phyloP scores from a whole-genome alignment of 2,113 vertebrate species.

The Python bivittatus region DNA sequence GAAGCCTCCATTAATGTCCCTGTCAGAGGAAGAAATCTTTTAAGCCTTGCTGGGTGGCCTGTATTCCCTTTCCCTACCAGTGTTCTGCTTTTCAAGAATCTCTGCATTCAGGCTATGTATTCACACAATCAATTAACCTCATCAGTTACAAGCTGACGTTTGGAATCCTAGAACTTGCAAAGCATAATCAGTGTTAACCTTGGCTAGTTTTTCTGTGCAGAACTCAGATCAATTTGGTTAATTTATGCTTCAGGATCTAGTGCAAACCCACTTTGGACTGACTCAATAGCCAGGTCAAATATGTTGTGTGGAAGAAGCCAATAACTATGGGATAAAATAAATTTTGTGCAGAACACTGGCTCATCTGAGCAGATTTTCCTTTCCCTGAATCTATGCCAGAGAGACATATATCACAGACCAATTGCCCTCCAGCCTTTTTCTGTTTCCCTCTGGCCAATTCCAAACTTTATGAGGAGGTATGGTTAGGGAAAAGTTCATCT shows the following conservation, averaged over 20 bases:
- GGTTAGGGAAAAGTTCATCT: too few relatives aligned
- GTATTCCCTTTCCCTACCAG: neutral
- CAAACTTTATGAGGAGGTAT: too few relatives aligned
- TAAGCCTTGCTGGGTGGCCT: neutral
- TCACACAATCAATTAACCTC: neutral
- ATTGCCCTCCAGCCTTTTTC: too few relatives aligned
- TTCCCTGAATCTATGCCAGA: too few relatives aligned
- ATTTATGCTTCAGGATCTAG: neutral
- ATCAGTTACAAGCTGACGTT: neutral
- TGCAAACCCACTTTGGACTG: neutral
- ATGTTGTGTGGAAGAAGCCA: too few relatives aligned
- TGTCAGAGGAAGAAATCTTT: neutral
- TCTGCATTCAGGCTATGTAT: neutral
- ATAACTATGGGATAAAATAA: too few relatives aligned
- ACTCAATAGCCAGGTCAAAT: neutral
- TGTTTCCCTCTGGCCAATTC: too few relatives aligned
- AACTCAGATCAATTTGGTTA: neutral
- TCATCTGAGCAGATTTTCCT: too few relatives aligned
- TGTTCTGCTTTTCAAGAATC: neutral
- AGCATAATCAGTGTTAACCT: neutral
- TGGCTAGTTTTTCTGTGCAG: neutral
- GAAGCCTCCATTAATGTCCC: neutral
- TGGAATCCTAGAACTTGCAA: neutral
- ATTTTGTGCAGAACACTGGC: too few relatives aligned
- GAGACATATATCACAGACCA: too few relatives aligned